phyloP scores from a whole-genome alignment of 1,140 invertebrate genomes.

The Procambarus clarkii region DNA sequence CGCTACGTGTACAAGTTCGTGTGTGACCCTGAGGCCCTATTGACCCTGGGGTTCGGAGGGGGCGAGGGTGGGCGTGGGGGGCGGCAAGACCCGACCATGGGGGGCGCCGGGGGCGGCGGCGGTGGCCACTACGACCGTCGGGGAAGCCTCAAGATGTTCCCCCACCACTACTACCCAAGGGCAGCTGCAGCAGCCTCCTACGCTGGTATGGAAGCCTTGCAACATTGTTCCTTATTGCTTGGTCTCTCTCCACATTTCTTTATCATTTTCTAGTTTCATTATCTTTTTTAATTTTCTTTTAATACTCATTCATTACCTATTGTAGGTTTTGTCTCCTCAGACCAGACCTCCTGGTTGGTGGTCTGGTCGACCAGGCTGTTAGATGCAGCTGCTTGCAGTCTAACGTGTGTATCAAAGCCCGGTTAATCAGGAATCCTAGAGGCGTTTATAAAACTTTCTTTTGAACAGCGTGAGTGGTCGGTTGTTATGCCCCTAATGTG shows the following conservation, averaged over 20 bases:
- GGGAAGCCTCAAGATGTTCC: conserved; percentile 41
- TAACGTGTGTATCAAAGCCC: too few species aligned
- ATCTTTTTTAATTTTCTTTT: background rate
- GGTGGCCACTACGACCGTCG: conserved; percentile 46
- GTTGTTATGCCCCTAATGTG: too few species aligned
- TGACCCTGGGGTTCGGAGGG: conserved; percentile 69
- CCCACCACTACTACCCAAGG: conserved; percentile 50
- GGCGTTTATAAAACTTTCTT: too few species aligned
- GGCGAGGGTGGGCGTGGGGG: conserved; percentile 58
- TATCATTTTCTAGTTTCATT: background rate
- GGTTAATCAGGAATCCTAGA: background rate
- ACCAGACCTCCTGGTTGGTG: too few species aligned
- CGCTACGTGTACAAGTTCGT: conserved; percentile 97
- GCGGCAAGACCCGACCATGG: conserved; percentile 22
- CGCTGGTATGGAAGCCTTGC: conserved; percentile 17
- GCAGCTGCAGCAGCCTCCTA: conserved; percentile 58
- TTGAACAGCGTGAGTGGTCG: too few species aligned
- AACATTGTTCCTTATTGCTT: too few species aligned
- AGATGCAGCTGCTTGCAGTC: too few species aligned
- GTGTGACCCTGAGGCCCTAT: conserved; percentile 93
- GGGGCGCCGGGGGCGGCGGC: background rate
- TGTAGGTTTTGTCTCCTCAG: background rate
- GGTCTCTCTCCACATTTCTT: background rate
- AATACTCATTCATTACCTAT: background rate
- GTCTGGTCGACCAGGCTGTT: too few species aligned